Conservation (phyloP, 2,888 invertebrate species). For the Papilio demoleus region DNA sequence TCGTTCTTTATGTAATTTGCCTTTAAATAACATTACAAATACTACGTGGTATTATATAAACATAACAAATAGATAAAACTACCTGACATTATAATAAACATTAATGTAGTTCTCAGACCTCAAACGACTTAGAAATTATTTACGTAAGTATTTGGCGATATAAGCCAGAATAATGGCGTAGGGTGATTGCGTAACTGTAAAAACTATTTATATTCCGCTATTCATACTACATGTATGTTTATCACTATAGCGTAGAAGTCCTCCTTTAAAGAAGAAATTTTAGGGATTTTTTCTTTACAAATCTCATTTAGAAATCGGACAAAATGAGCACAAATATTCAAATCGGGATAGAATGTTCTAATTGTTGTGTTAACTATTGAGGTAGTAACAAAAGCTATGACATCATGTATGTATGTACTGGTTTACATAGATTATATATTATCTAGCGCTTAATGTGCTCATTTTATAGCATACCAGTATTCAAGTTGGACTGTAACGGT, state of each 20-base stretch:
- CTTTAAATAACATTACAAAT: not conserved
- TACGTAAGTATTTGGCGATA: slow-evolving; percentile 29
- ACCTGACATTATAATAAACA: slow-evolving; percentile 10
- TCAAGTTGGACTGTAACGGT: not conserved
- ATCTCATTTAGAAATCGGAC: not conserved
- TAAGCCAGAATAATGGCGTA: slow-evolving; percentile 19
- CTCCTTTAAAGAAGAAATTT: no score
- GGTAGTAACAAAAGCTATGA: not conserved
- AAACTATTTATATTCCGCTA: slow-evolving; percentile 19
- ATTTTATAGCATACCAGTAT: not conserved
- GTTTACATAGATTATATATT: slow-evolving; percentile 9
- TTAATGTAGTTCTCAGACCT: slow-evolving; percentile 12
- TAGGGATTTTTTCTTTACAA: not conserved
- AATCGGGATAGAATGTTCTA: no score
- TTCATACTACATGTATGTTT: not conserved
- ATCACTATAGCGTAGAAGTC: not conserved
- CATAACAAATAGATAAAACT: slow-evolving; percentile 16
- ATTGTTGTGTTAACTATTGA: no score
- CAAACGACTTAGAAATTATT: slow-evolving; percentile 29
- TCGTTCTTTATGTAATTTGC: not conserved
- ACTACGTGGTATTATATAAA: not conserved
- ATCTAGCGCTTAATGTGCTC: not conserved
- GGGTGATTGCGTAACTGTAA: slow-evolving; percentile 30
- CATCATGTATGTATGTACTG: not conserved
- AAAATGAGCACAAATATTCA: no score